These are phyloP conservation scores for Lumbricus terrestris DNA, from an alignment of 2,888 invertebrate species.

Conservation along the genomic window DNA sequence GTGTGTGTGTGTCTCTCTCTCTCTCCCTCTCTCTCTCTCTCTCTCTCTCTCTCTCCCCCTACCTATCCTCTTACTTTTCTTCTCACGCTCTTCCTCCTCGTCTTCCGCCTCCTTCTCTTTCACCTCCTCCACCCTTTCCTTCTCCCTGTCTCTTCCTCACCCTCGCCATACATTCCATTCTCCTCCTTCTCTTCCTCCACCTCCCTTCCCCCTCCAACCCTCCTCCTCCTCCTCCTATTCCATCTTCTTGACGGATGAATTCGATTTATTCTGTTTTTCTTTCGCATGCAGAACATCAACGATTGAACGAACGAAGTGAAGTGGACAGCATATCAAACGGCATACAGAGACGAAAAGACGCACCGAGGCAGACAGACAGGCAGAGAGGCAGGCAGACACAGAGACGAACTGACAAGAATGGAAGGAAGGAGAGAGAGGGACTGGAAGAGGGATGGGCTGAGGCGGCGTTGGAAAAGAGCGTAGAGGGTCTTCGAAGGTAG, in stretches of 20 bases:
- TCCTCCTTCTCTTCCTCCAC: neutral
- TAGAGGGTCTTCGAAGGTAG: neutral
- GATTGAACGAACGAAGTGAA: neutral
- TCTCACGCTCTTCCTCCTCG: too few species aligned
- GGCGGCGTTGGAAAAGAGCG: neutral
- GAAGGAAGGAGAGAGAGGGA: neutral
- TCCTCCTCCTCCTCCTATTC: too few species aligned
- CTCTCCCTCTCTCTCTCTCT: too few species aligned
- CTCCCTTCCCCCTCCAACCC: neutral
- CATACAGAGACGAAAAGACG: neutral
- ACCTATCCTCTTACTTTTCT: too few species aligned
- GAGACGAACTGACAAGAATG: neutral
- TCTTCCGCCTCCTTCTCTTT: too few species aligned
- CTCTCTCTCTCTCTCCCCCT: too few species aligned
- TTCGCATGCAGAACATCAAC: neutral
- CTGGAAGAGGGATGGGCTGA: neutral
- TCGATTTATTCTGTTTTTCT: too few species aligned
- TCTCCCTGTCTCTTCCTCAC: too few species aligned
- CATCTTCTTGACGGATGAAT: too few species aligned
- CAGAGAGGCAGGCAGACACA: neutral
- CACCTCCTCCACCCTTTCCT: too few species aligned
- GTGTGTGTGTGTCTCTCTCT: too few species aligned
- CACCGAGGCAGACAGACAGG: neutral
- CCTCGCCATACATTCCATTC: too few species aligned
- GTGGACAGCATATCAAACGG: neutral